Percentiles rank a stretch among this genome's conserved stretches.
These are phyloP conservation scores for Tiphia femorata DNA, from an alignment of 2,888 invertebrate species.

Conservation along the genomic window DNA sequence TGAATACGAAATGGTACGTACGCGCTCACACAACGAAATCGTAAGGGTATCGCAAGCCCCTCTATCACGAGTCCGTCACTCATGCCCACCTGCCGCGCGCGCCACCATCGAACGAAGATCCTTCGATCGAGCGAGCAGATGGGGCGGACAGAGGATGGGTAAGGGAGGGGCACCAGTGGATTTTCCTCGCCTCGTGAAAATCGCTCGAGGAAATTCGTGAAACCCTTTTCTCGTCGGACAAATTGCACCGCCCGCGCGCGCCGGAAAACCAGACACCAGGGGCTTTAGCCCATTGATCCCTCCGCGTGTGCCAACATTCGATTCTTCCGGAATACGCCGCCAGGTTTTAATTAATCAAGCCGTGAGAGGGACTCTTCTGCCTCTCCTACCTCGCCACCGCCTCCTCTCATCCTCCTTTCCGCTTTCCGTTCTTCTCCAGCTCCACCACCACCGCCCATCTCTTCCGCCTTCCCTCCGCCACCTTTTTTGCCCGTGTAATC, in stretches of 20 bases:
- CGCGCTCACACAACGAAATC: not conserved
- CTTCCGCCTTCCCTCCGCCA: conserved; percentile 8
- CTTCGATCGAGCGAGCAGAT: conserved; percentile 25
- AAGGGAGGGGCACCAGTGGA: too few species aligned
- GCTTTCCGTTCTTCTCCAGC: conserved; percentile 1
- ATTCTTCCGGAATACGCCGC: conserved; percentile 46
- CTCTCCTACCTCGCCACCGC: not conserved
- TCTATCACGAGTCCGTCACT: too few species aligned
- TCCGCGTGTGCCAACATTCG: conserved; percentile 48
- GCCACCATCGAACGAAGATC: too few species aligned
- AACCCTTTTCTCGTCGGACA: conserved; percentile 44
- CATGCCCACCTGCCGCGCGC: conserved; percentile 1
- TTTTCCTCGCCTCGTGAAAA: conserved; percentile 37
- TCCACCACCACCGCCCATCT: conserved; percentile 2
- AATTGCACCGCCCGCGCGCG: conserved; percentile 50
- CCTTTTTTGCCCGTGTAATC: conserved; percentile 31
- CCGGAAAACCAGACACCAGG: conserved; percentile 34
- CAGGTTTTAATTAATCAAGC: conserved; percentile 58
- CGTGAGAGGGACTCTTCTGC: conserved; percentile 26
- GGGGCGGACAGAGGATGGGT: not conserved
- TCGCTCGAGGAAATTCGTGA: conserved; percentile 46
- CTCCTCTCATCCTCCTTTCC: conserved; percentile 3
- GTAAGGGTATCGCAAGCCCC: not conserved
- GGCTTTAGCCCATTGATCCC: conserved; percentile 19
- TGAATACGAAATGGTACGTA: not conserved